Evolutionary conservation across 30 jellyfish, hydroid and myxozoan genomes (phyloP).

Genomic region (Pseudorhiza aurosa): DNA sequence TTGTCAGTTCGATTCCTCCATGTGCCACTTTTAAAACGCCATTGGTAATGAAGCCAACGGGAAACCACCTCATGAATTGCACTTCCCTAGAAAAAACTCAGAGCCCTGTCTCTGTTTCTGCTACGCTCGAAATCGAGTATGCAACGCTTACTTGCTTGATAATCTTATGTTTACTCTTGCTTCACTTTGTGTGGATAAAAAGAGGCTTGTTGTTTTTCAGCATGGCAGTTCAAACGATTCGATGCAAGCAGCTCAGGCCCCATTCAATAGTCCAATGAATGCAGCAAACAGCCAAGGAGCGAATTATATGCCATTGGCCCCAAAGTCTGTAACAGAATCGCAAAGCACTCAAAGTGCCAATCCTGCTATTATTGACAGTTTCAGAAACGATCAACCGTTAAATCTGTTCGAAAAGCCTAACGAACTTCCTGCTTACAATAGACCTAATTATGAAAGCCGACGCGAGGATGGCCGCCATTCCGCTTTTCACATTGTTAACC

Average conservation of each 20-base stretch:
- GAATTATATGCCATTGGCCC: background rate
- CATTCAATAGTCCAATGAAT: background rate
- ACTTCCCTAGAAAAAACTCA: no score
- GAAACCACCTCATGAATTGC: no score
- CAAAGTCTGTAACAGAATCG: background rate
- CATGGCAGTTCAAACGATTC: background rate
- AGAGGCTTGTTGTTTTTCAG: background rate
- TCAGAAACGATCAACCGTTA: background rate
- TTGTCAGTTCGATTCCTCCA: no score
- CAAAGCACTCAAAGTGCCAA: background rate
- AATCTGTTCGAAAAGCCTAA: background rate
- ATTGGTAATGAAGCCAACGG: no score
- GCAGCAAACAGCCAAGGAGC: background rate
- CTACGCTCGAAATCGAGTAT: no score
- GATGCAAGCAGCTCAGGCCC: no score
- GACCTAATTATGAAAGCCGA: background rate
- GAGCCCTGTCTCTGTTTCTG: no score
- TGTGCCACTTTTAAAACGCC: no score
- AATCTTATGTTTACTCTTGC: no score
- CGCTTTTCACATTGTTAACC: constrained; percentile 33
- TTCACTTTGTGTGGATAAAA: background rate
- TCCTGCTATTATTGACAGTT: background rate
- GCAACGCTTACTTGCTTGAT: no score
- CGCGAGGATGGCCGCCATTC: constrained; percentile 5
- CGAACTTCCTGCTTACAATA: background rate